Evolutionary conservation across 2,888 invertebrate species (phyloP), one percentile per base, ranked within the genome.

Genomic region (Polylopha cassiicola): DNA sequence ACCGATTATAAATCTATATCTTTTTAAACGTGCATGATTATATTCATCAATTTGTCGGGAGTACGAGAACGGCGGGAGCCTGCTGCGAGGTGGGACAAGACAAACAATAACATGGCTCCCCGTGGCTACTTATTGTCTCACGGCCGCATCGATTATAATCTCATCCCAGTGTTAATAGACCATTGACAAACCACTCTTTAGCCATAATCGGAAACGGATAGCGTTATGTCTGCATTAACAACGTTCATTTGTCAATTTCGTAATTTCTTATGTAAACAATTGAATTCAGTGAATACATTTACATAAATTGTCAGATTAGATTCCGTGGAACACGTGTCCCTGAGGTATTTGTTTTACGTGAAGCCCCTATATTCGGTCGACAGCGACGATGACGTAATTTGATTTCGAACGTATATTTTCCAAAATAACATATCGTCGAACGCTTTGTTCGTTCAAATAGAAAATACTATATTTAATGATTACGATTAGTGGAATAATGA

Each of bases 61-160:
- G 58, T 53, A 50, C 47, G 53, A 48, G 48, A 45, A 46, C 50
- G 61, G 55, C 54, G 43, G 23, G 10, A 21, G 55, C 79, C 72
- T 65, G 72, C 73, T 67, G 80, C 29, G 78, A 51, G 55, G 58
- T 57, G 59, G 55, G 66, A 66, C 70, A 62, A 64, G 71, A 73
- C 72, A 78, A 77, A 52, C 74, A 78, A 76, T 71, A 73, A 74
- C 71, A 65, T 43, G 73, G 60, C 70, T 44, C 71, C 80, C 77
- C 56, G 61, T 49, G 52, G 73, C 63, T 70, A 66, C 68, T 72
- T 78, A 78, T 79, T 79, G 80, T 77, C 65, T 77, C 61, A 53
- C 51, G 43, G 43, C 53, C 60, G 51, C 57, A 57, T 62, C 63
- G 74, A 76, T 77, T 70, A 71, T 71, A 34, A 69, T 71, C 75